Evolutionary conservation across 2,113 vertebrate species (phyloP), one percentile per base, ranked within the genome.

Genomic region (Onychorhynchus coronatus): DNA sequence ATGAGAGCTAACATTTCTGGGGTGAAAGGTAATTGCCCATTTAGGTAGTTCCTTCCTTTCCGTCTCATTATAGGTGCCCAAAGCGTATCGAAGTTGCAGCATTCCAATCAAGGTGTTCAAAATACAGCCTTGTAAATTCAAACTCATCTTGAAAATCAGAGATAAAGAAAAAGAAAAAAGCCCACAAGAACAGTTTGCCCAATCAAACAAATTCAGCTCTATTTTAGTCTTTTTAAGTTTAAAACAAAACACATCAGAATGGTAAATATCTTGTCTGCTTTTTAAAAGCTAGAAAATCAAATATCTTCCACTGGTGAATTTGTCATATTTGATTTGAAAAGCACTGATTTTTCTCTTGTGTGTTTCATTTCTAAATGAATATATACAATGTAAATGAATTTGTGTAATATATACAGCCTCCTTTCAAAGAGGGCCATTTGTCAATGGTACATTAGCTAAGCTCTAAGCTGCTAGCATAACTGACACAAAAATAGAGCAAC

Each of bases 341-440:
- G 83, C 76, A 77, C 93, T 88, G 91, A 95, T 97, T 96, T 96
- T 82, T 80, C 88, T 71, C 85, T 88, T 91, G 95, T 95, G 82
- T 19, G 11, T 94, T 95, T 93, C 92, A 94, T 77, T 95, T 93
- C 92, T 82, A 95, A 97, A 90, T 93, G 82, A 88, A 96, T 91
- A 92, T 86, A 95, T 92, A 95, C 74, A 94, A 96, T 93, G 91
- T 89, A 96, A 95, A 95, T 93, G 77, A 94, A 96, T 93, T 86
- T 85, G 83, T 95, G 91, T 75, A 96, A 93, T 92, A 88, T 63
- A 94, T 86, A 86, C 88, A 89, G 85, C 80, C 85, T 95, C 49
- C 58, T 94, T 91, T 92, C 86, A 92, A 91, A 95, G 79, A 46
- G 76, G 73, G 58, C 70, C 53, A 78, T 97, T 97, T 83, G 86